A percentile compares a stretch with the other conserved stretches of the same genome.
Evolutionary conservation across 2,888 invertebrate genomes (phyloP).

Genomic region (Melanostoma scalare): DNA sequence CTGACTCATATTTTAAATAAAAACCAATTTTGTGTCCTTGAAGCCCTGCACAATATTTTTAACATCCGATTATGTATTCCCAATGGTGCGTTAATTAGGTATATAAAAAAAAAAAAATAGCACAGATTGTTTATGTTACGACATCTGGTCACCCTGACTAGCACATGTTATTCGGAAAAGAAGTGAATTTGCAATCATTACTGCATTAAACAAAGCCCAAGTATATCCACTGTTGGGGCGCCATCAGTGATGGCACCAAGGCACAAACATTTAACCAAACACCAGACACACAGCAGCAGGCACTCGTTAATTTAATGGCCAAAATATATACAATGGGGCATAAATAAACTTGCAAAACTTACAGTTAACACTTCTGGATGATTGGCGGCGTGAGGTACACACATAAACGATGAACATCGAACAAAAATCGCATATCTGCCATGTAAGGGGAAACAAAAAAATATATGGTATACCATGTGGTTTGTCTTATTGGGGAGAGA

Average conservation of each 20-base stretch:
- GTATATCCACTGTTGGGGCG: slow-evolving; percentile 58
- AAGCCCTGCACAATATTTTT: too few relatives aligned
- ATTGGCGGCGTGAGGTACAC: slow-evolving; percentile 42
- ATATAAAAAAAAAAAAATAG: not conserved
- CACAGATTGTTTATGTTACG: not conserved
- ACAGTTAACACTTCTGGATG: slow-evolving; percentile 65
- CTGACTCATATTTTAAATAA: too few relatives aligned
- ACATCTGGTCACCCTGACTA: slow-evolving; percentile 30
- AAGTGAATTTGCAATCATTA: slow-evolving; percentile 60
- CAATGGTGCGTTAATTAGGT: not conserved
- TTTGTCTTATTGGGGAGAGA: not conserved
- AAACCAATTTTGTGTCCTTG: too few relatives aligned
- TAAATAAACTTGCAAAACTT: slow-evolving; percentile 67
- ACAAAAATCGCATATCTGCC: slow-evolving; percentile 16
- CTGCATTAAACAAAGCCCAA: slow-evolving; percentile 61
- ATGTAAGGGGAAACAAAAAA: slow-evolving; percentile 11
- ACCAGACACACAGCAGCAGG: slow-evolving; percentile 22
- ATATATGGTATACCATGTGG: not conserved
- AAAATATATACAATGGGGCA: slow-evolving; percentile 62
- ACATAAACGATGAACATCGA: slow-evolving; percentile 3
- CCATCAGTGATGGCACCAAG: slow-evolving; percentile 55
- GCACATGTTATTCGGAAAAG: not conserved
- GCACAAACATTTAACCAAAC: slow-evolving; percentile 33
- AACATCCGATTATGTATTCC: not conserved
- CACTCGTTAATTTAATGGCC: slow-evolving; percentile 68